Percentiles rank a stretch among this genome's conserved stretches.
These are phyloP conservation scores for Leucophora obtusa DNA, from an alignment of 2,888 invertebrate genomes.

Conservation along the genomic window DNA sequence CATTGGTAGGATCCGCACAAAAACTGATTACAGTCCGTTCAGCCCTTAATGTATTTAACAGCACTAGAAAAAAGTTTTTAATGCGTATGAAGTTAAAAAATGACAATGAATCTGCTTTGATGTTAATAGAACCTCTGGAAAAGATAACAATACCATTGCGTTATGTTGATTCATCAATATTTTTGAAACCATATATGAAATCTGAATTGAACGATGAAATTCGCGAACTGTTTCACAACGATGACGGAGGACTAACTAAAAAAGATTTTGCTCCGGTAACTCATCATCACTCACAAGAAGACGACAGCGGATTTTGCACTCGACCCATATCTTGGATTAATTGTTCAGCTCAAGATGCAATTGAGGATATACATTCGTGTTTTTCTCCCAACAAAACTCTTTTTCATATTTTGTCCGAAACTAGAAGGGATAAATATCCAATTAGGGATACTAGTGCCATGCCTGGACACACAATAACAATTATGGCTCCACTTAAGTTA, in stretches of 20 bases:
- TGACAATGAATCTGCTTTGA: conserved; percentile 56
- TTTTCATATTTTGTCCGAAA: conserved; percentile 73
- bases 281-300: conserved; percentile 49
- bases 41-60: conserved; percentile 89
- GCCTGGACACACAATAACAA: conserved; percentile 91
- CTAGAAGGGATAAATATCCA: conserved; percentile 90
- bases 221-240: conserved; percentile 53
- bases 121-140: conserved; percentile 79
- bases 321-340: conserved; percentile 74
- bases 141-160: conserved; percentile 87
- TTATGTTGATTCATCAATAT: conserved; percentile 86
- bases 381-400: conserved; percentile 72
- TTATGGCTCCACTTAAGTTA: conserved; percentile 90
- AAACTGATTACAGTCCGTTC: conserved; percentile 93
- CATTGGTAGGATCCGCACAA: conserved; percentile 94
- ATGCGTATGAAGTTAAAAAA: conserved; percentile 82
- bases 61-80: conserved; percentile 85
- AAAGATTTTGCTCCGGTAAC: conserved; percentile 43
- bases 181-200: conserved; percentile 83
- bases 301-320: conserved; percentile 74
- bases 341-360: conserved; percentile 67
- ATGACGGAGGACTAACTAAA: conserved; percentile 24
- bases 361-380: conserved; percentile 72
- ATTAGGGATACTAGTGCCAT: conserved; percentile 78
- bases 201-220: conserved; percentile 57